Conservation (phyloP, 2,113 vertebrate species). For the Oncorhynchus mykiss region DNA sequence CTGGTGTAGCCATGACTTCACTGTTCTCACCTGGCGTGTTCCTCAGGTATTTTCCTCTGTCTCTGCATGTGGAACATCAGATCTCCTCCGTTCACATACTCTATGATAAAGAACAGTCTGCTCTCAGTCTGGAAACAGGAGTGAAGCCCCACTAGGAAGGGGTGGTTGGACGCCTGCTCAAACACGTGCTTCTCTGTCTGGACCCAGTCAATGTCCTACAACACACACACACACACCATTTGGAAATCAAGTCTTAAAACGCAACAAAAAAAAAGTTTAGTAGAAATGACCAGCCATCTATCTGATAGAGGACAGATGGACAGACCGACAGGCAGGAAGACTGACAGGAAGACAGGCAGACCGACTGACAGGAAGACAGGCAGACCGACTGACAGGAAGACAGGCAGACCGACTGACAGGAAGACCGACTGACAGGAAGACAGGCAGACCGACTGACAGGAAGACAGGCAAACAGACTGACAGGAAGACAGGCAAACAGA, state of each 20-base stretch:
- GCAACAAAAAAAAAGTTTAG: too few species aligned
- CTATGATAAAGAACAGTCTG: slow-evolving; percentile 98
- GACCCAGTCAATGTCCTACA: slow-evolving; percentile 98
- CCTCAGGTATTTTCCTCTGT: slow-evolving; percentile 97
- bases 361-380: too few species aligned
- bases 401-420: too few species aligned
- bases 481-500: too few species aligned
- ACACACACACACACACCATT: slow-evolving; percentile 31
- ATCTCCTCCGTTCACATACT: slow-evolving; percentile 98
- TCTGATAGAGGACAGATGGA: too few species aligned
- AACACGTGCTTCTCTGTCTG: slow-evolving; percentile 99
- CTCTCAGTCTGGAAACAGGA: slow-evolving; percentile 99
- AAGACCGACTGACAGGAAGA: too few species aligned
- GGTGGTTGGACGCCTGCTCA: slow-evolving; percentile 98
- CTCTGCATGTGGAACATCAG: slow-evolving; percentile 99
- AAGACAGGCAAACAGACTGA: accelerated
- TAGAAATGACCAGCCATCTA: too few species aligned
- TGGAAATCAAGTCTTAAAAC: background rate
- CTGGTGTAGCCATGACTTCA: background rate
- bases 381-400: too few species aligned
- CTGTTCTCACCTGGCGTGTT: slow-evolving; percentile 87
- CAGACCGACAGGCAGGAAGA: too few species aligned
- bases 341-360: too few species aligned
- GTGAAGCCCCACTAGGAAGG: slow-evolving; percentile 96
- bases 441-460: too few species aligned